Evolutionary conservation across 2,888 invertebrate genomes (phyloP), one percentile per base, ranked within the genome.

Genomic region (Eupeodes luniger): DNA sequence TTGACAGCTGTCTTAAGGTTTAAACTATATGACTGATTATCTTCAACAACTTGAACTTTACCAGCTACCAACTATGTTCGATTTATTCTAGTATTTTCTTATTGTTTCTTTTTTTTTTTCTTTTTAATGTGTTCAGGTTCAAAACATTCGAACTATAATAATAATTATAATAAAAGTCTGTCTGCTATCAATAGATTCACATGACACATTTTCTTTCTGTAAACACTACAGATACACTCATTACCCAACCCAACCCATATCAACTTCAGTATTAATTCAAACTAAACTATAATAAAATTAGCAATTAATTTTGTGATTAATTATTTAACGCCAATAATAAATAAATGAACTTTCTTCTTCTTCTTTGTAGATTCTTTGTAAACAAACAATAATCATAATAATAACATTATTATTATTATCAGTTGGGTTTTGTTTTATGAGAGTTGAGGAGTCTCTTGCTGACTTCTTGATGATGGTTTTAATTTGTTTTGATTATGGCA

Each of bases 271-370:
- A 27, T 27, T 27, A 2, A n/a, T 27, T 36, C 9, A 53, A 27
- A 27, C 10, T 62, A 16, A 67, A 75, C 67, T 51, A 81, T 51
- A 34, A 81, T 51, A 34, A 79, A 79, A 78, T 53, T 40, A 55
- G 53, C 62, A 84, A 78, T 84, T 78, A 84, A 74, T 79, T 47
- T 36, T 55, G 44, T 74, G 67, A 79, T 84, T 79, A 74, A 84
- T 84, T 74, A 69, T 79, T 84, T 79, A 74, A 79, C 59, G 55
- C 74, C 69, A 75, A 84, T 79, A 53, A 69, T 55, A 84, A 84
- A 79, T 84, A 84, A 27, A 75, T 69, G 49, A 84, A 84, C 59
- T 84, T 75, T 84, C 79, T 47, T 77, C 27, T 27, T 44, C n/a
- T 49, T 40, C 6, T 40, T 7, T 40, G 40, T 40, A 40, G 40